A percentile compares a stretch with the other conserved stretches of the same genome.
These are phyloP conservation scores for Acanthosepion pharaonis DNA, from an alignment of 2,888 invertebrate genomes.

Conservation along the genomic window DNA sequence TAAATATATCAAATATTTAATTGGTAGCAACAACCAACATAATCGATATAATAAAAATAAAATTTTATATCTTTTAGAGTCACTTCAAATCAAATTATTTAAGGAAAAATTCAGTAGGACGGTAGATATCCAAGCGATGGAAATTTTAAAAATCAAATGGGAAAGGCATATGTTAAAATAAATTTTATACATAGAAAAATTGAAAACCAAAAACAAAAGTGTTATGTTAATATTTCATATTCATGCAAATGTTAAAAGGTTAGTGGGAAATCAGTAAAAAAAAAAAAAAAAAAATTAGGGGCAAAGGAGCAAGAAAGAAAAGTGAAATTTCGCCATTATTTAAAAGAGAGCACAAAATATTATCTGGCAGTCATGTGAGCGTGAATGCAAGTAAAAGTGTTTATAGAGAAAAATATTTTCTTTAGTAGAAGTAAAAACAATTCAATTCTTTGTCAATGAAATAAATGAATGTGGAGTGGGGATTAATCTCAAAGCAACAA, in stretches of 20 bases:
- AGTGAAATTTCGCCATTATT: background rate
- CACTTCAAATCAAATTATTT: background rate
- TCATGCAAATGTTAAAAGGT: background rate
- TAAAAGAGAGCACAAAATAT: background rate
- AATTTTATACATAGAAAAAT: background rate
- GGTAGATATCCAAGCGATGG: slow-evolving; percentile 9
- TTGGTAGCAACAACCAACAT: background rate
- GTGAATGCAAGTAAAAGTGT: background rate
- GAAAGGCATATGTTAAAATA: background rate
- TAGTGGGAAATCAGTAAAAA: background rate
- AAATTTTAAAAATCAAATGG: background rate
- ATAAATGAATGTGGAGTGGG: background rate
- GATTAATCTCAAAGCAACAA: background rate
- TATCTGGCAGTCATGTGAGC: slow-evolving; percentile 17
- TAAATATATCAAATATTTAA: background rate
- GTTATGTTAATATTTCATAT: background rate
- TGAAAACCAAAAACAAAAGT: background rate
- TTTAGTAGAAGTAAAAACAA: background rate
- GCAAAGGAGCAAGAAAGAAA: background rate
- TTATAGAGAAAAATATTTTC: background rate
- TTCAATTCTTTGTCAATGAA: background rate
- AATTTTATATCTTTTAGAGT: background rate
- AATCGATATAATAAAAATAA: background rate
- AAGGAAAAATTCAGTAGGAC: background rate
- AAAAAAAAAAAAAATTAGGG: no score